Percentiles rank a stretch among this genome's conserved stretches.
These are phyloP conservation scores for Malaclemys terrapin DNA, from an alignment of 2,113 vertebrate species.

Conservation along the genomic window DNA sequence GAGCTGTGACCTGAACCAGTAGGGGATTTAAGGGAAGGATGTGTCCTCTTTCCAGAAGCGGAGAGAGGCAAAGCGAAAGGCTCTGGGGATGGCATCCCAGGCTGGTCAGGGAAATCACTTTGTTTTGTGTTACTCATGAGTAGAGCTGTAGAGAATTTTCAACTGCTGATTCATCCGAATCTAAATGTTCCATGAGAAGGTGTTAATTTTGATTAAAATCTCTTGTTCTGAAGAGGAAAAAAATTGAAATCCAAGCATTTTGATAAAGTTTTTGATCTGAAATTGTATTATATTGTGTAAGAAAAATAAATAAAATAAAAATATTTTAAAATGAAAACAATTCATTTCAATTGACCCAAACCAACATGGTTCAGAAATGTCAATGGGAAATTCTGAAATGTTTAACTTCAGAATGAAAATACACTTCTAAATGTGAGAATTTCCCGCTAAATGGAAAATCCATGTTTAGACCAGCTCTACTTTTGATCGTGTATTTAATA, in stretches of 20 bases:
- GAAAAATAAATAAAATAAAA: no score
- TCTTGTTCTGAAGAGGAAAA: not conserved
- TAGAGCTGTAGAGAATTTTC: conserved; percentile 22
- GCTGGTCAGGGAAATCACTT: not conserved
- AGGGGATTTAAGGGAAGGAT: not conserved
- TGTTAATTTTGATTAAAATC: not conserved
- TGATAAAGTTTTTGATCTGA: conserved; percentile 22
- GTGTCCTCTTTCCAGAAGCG: not conserved
- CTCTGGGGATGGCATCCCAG: not conserved
- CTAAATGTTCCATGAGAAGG: conserved; percentile 50
- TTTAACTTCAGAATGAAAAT: fast-evolving
- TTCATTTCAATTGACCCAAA: not conserved
- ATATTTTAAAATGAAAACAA: not conserved
- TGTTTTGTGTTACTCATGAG: conserved; percentile 1
- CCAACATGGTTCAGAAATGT: not conserved
- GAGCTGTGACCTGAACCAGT: not conserved
- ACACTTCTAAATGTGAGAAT: not conserved
- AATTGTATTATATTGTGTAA: not conserved
- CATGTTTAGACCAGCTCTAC: not conserved
- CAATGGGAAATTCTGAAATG: not conserved
- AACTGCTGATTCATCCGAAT: conserved; percentile 39
- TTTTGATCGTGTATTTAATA: not conserved
- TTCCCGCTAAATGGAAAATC: not conserved
- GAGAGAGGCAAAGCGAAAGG: not conserved
- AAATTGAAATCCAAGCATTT: fast-evolving